A percentile compares a stretch with the other conserved stretches of the same genome.
These are phyloP conservation scores for Morpho achilles DNA, from an alignment of 2,888 invertebrate genomes.

Conservation along the genomic window DNA sequence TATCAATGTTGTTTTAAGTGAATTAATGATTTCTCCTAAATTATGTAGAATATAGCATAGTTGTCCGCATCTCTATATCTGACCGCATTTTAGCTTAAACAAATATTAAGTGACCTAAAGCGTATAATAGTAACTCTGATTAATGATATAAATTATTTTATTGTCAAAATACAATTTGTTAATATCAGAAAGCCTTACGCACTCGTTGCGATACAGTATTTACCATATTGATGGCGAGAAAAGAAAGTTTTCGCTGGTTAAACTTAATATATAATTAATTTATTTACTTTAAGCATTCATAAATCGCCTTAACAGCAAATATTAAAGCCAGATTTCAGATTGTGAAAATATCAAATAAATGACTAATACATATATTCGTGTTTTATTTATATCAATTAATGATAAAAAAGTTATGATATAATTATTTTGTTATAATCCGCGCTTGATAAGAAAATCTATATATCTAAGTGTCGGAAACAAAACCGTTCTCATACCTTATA, in stretches of 20 bases:
- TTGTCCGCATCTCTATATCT: conserved; percentile 37
- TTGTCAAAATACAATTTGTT: conserved; percentile 43
- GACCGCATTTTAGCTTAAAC: conserved; percentile 51
- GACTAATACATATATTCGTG: conserved; percentile 41
- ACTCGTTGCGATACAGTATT: conserved; percentile 34
- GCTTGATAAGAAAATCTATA: too few species aligned
- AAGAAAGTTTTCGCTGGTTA: conserved; percentile 49
- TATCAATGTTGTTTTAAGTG: conserved; percentile 29
- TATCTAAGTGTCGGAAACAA: too few species aligned
- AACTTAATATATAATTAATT: conserved; percentile 64
- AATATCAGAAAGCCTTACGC: conserved; percentile 43
- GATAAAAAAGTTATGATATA: too few species aligned
- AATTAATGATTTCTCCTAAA: conserved; percentile 33
- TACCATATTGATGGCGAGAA: conserved; percentile 55
- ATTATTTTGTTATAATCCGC: too few species aligned
- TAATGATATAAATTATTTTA: conserved; percentile 50
- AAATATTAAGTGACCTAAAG: conserved; percentile 48
- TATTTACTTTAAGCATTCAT: conserved; percentile 66
- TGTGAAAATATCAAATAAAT: conserved; percentile 73
- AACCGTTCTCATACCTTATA: too few species aligned
- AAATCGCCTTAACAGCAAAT: conserved; percentile 69
- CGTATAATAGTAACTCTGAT: conserved; percentile 38
- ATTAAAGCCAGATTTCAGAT: conserved; percentile 67
- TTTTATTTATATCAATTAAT: conserved; percentile 24
- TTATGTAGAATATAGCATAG: conserved; percentile 27